A percentile compares a stretch with the other conserved stretches of the same genome.
These are phyloP conservation scores for Nomada goodeniana DNA, from an alignment of 2,888 invertebrate genomes.

Conservation along the genomic window DNA sequence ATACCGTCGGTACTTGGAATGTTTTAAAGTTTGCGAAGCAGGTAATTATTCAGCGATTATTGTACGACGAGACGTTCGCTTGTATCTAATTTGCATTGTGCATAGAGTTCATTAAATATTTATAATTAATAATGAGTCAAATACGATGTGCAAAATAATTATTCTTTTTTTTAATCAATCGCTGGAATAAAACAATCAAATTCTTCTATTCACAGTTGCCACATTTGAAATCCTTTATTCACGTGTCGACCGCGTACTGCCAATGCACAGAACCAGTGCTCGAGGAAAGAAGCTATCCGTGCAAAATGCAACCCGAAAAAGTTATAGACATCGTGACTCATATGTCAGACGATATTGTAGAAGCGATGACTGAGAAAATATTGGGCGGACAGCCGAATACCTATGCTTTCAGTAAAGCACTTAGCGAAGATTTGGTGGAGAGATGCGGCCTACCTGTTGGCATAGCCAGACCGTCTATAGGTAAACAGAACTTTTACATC, in stretches of 20 bases:
- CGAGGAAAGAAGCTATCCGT: constrained; percentile 92
- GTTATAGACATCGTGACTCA: constrained; percentile 88
- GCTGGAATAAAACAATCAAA: not conserved
- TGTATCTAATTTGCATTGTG: too few relatives aligned
- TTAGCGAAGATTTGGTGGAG: constrained; percentile 93
- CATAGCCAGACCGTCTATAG: constrained; percentile 96
- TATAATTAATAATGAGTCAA: too few relatives aligned
- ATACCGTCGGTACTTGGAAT: constrained; percentile 87
- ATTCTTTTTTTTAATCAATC: too few relatives aligned
- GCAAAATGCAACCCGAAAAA: constrained; percentile 86
- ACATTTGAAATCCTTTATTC: constrained; percentile 87
- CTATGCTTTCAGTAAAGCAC: constrained; percentile 97
- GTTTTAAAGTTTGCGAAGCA: constrained; percentile 85
- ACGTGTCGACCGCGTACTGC: constrained; percentile 97
- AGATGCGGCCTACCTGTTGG: constrained; percentile 91
- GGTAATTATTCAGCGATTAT: constrained; percentile 63
- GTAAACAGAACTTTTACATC: constrained; percentile 84
- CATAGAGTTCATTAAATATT: too few relatives aligned
- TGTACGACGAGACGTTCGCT: too few relatives aligned
- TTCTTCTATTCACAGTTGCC: constrained; percentile 70
- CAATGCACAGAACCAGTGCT: constrained; percentile 92
- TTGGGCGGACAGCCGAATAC: constrained; percentile 95
- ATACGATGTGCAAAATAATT: too few relatives aligned
- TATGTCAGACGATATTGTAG: constrained; percentile 89
- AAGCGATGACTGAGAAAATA: constrained; percentile 88